Base-by-base conservation (phyloP, 2,113 vertebrate species). In the Ploceus nigricollis region DNA sequence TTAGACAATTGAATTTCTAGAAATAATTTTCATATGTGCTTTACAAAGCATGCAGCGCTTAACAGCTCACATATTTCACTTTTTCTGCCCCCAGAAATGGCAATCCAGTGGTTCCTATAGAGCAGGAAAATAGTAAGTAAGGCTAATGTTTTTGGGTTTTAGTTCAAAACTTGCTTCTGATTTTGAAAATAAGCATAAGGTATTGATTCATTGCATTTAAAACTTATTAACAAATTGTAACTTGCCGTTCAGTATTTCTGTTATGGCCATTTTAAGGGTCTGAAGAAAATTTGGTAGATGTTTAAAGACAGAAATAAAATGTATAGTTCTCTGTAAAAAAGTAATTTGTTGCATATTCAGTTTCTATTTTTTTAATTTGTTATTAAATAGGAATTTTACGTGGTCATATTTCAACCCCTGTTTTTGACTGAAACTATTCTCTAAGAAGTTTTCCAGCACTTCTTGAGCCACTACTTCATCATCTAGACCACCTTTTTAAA, bases 51-150 rank as follows among this genome's bases (percentile, higher is more conserved):
- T 89, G 44, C 20, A 89, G 85, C 54, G 21, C 54, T 72, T 80
- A 75, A 89, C 56, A 50, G 93, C 68, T 91, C 84, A 94, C n/a
- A 65, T 73, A 90, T 95, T 95, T 92, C 71, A 97, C 63, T 97
- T 94, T 97, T 84, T 97, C 91, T 97, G 94, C 61, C 94, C 90
- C 66, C 97, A 99, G 98, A 98, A 98, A 99, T 65, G 98, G 98
- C 76, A 98, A 98, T 83, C 98, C 98, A 58, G 97, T 99, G 96
- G 97, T 96, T 86, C 97, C 98, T n/a, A 98, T 96, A 97, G 98
- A 97, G 47, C 98, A 98, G 93, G 96, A 98, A 97, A 98, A 98
- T 42, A 98, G 98, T 99, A 96, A 97, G 96, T 98, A 97, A 95
- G 87, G 84, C 15, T 82, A 81, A 72, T 50, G 35, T 80, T 86